Base-by-base conservation (phyloP, 2,113 vertebrate species). In the Lamprologus callipterus region DNA sequence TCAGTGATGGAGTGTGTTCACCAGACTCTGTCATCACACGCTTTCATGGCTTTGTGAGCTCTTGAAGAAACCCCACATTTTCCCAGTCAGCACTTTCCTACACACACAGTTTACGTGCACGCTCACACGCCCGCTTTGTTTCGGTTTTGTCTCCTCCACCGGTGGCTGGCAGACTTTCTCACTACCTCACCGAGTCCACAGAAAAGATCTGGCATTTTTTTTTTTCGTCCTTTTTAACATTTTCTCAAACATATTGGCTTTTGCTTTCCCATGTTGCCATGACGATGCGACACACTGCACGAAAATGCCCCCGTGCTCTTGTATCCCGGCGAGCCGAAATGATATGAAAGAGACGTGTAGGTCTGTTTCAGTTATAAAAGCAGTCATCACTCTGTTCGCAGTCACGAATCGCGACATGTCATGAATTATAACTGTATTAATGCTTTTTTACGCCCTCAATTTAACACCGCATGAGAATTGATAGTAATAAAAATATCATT, bases 61-160 rank as follows among this genome's bases (percentile, higher is more conserved):
- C 86, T 91, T 90, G 84, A 93, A 94, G 92, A 92, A 94, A 92
- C 91, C 91, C 17, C 92, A 93, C 92, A 93, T 93, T 93, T 91
- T 90, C 84, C 81, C 87, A 92, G 92, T 95, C 92, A 94, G 91
- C 94, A 89, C 70, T 94, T 94, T 94, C 75, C 60, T 65, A n/a
- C 26, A 16, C 60, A 28, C 79, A 57, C 68, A 26, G 17, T 65
- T 65, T 65, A 10, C 53, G 11, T 1, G 9, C 80, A 47, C 45
- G 16, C 60, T 63, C 80, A 47, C 83, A 19, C 21, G 31, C 28
- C 11, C 9, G 78, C 81, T 85, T 90, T 91, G 86, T 93, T 91
- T 91, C 68, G 9, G 78, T 91, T 92, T 86, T 87, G 86, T 91
- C 85, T 92, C 63, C 65, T 87, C 65, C 42, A 40, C 88, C 17